Base-by-base conservation (phyloP, 2,113 vertebrate species). In the Lepisosteus oculatus region DNA sequence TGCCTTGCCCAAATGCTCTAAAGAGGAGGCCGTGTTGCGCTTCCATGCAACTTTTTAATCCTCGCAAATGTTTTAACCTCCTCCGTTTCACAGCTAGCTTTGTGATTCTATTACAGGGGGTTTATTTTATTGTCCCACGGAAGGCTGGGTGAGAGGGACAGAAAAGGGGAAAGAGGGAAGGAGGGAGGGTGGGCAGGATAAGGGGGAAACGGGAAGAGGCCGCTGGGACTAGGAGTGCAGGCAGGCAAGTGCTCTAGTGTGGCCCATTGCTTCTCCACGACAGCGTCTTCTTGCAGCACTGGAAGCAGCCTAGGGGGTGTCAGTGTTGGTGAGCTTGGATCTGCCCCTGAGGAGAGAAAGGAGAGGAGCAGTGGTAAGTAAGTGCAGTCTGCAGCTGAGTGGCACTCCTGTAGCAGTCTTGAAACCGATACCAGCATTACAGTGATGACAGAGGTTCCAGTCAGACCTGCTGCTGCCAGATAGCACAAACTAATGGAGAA, bases 1-100 rank as follows among this genome's bases (percentile, higher is more conserved):
- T 94, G 95, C 85, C 91, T 92, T 92, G 83, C 83, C 83, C 77
- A 68, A 72, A 83, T 83, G 85, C 86, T 86, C 79, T 83, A 85
- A 55, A 83, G 81, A 78, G 66, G 78, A 77, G 77, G 78, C 71
- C 82, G 76, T 77, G 70, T 77, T 78, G 72, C 54, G 76, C 82
- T 90, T 88, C 89, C 88, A 90, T 91, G 78, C 85, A 88, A 89
- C 70, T 76, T 68, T 76, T 86, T 75, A 87, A 65, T 75, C 17
- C 55, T 72, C 45, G 11, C 13, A 3, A 29, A 55, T 44, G 5
- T 51, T 51, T 51, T 51, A 5, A 6, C 47, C 47, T 6, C 43
- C 17, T 63, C 54, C 42, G 43, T 47, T 14, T 14, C 59, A 4
- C 51, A 54, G 59, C 15, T 41, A 29, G 55, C 41, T 7, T 0